Conservation (phyloP, 2,113 vertebrate species). For the Otolemur garnettii region DNA sequence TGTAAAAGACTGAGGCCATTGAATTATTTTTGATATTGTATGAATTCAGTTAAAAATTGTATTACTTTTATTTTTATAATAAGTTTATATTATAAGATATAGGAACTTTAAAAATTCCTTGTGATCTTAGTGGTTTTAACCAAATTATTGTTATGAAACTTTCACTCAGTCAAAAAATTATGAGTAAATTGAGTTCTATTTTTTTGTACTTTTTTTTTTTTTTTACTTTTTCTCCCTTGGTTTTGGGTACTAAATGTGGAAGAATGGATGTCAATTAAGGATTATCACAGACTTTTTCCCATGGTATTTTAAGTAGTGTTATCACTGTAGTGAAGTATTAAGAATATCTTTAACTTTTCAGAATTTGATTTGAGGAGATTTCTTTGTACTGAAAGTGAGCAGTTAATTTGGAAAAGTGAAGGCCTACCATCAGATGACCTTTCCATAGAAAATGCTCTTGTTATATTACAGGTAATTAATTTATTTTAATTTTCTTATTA, state of each 20-base stretch:
- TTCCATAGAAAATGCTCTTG: constrained; percentile 97
- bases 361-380: constrained; percentile 96
- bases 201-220: not conserved
- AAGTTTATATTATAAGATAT: constrained; percentile 7
- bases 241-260: not conserved
- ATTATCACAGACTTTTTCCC: not conserved
- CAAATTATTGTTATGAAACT: constrained; percentile 14
- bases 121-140: constrained; percentile 8
- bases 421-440: constrained; percentile 98
- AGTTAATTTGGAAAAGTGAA: constrained; percentile 98
- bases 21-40: constrained; percentile 49
- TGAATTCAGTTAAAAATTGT: constrained; percentile 10
- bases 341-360: constrained; percentile 81
- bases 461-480: constrained; percentile 95
- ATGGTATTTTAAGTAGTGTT: constrained; percentile 13
- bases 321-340: not conserved
- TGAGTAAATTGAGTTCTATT: not conserved
- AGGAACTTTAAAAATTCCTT: not conserved
- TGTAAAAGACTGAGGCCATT: not conserved
- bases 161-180: constrained; percentile 25
- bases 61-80: constrained; percentile 17
- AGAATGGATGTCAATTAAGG: not conserved
- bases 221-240: not conserved
- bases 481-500: constrained; percentile 51
- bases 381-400: constrained; percentile 97